Conservation (phyloP, 2,113 vertebrate species). For the Amphiprion percula region DNA sequence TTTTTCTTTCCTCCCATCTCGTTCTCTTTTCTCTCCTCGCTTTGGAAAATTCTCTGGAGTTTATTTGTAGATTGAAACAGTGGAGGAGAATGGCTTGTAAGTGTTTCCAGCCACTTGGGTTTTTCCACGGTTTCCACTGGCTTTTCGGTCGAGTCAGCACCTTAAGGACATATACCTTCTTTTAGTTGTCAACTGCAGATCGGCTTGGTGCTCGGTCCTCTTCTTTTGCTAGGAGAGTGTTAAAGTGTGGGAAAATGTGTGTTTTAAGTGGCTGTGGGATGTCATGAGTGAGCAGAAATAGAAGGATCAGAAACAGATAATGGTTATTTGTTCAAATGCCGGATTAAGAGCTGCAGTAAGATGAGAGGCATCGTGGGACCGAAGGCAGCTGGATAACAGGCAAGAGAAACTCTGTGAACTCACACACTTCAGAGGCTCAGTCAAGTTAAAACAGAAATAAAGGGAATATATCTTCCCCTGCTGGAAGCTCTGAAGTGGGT, state of each 20-base stretch:
- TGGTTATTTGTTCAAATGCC: slow-evolving; percentile 41
- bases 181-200: slow-evolving; percentile 11
- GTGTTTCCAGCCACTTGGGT: slow-evolving; percentile 80
- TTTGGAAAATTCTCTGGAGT: slow-evolving; percentile 83
- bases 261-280: slow-evolving; percentile 3
- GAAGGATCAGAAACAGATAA: slow-evolving; percentile 32
- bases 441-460: slow-evolving; percentile 44
- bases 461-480: slow-evolving; percentile 38
- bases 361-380: slow-evolving; percentile 51
- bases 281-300: not conserved
- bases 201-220: not conserved
- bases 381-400: slow-evolving; percentile 58
- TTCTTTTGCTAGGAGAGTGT: not conserved
- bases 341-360: slow-evolving; percentile 40
- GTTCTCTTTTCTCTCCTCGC: slow-evolving; percentile 53
- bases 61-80: slow-evolving; percentile 81
- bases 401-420: slow-evolving; percentile 69
- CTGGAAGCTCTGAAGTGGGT: slow-evolving; percentile 52
- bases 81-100: slow-evolving; percentile 73
- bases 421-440: slow-evolving; percentile 38
- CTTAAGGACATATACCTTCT: slow-evolving; percentile 60
- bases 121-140: slow-evolving; percentile 77
- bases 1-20: slow-evolving; percentile 35
- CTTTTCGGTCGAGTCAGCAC: slow-evolving; percentile 59
- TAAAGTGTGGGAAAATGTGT: no score